Conservation (phyloP, 2,113 vertebrate species). For the Antigone vipio region DNA sequence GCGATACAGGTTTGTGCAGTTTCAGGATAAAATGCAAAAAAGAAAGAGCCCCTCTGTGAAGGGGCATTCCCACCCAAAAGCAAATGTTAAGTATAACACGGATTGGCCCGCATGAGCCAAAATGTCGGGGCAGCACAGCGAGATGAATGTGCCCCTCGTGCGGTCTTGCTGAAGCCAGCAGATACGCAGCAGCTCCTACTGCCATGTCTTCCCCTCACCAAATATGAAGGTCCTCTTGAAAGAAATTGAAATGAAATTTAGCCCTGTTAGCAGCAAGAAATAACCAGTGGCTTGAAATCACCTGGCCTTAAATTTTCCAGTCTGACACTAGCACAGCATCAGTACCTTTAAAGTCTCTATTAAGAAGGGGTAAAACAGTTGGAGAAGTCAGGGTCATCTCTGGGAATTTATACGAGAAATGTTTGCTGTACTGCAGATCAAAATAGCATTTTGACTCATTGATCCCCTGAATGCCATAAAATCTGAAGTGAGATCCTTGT, state of each 20-base stretch:
- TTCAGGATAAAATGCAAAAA: background rate
- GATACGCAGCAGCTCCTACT: background rate
- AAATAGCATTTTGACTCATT: constrained; percentile 32
- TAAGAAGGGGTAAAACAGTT: background rate
- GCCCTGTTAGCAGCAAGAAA: background rate
- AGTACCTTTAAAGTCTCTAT: constrained; percentile 42
- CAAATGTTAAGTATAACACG: rapidly evolving
- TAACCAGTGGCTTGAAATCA: background rate
- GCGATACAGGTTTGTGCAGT: background rate
- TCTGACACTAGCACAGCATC: background rate
- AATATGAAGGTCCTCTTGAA: background rate
- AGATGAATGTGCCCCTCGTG: rapidly evolving
- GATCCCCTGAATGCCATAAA: constrained; percentile 41
- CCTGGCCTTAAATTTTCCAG: constrained; percentile 29
- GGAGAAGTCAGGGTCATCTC: constrained; percentile 16
- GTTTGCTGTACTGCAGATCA: constrained; percentile 34
- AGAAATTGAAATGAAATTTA: background rate
- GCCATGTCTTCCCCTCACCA: background rate
- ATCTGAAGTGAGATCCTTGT: constrained; percentile 20
- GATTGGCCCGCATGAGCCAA: background rate
- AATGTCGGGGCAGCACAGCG: background rate
- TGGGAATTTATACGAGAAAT: constrained; percentile 43
- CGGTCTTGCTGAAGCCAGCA: background rate
- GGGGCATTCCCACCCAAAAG: background rate
- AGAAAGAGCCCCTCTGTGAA: background rate